Evolutionary conservation across 2,113 vertebrate species (phyloP).

Genomic region (Paratilapia polleni): DNA sequence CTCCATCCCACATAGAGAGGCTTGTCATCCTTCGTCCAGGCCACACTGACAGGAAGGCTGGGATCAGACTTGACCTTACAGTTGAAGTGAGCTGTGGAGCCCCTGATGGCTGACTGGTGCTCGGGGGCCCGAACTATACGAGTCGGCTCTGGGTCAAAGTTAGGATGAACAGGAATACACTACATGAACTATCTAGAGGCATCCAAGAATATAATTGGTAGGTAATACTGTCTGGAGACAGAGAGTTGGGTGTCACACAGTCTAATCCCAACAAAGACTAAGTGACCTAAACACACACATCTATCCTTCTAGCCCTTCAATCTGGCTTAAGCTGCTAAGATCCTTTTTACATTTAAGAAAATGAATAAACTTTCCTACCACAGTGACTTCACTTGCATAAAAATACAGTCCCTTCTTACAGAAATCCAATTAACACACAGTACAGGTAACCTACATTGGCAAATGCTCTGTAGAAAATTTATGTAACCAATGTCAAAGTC

Average conservation of each 20-base stretch:
- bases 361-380: neutral
- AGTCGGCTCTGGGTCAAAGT: conserved; percentile 85
- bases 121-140: conserved; percentile 88
- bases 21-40: conserved; percentile 90
- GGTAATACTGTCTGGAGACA: neutral
- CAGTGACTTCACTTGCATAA: neutral
- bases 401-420: neutral
- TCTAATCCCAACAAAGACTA: neutral
- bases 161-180: conserved; percentile 1
- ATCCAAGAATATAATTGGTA: neutral
- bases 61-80: conserved; percentile 89
- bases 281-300: neutral
- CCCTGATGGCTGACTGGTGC: conserved; percentile 82
- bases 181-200: neutral
- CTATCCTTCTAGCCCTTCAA: neutral
- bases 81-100: conserved; percentile 83
- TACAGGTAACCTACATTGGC: neutral
- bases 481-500: neutral
- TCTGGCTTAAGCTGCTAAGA: neutral
- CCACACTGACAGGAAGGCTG: conserved; percentile 82
- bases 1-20: conserved; percentile 85
- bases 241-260: neutral
- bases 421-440: neutral
- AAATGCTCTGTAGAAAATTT: no score
- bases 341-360: neutral